phyloP scores from a whole-genome alignment of 2,797 vertebrate species.

The Psittacula derbiana region DNA sequence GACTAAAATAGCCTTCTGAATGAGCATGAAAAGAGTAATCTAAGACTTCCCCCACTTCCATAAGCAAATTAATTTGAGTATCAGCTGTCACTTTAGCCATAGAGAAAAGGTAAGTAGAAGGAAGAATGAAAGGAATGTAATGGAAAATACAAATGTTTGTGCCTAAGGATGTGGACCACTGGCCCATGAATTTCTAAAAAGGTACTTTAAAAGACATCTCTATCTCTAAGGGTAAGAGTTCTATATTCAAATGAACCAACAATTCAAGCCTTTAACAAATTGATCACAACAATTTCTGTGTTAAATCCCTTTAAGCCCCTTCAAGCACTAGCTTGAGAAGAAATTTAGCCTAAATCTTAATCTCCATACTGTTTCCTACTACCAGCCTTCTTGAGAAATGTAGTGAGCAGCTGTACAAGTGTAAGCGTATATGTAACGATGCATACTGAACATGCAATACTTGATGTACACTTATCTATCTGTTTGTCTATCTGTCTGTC shows the following conservation, averaged over 20 bases:
- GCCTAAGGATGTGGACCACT: not conserved
- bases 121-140: not conserved
- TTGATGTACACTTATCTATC: not conserved
- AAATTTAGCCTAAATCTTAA: not conserved
- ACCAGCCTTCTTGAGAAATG: not conserved
- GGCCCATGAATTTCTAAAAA: not conserved
- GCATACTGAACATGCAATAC: not conserved
- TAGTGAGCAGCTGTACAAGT: not conserved
- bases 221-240: not conserved
- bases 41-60: not conserved
- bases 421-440: not conserved
- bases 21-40: not conserved
- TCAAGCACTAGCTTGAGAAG: not conserved
- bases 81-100: not conserved
- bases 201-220: not conserved
- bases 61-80: not conserved
- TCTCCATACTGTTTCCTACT: not conserved
- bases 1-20: not conserved
- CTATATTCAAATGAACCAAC: not conserved
- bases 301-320: not conserved
- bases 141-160: not conserved
- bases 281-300: not conserved
- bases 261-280: not conserved
- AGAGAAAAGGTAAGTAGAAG: not conserved
- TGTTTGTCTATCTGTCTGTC: not conserved